Evolutionary conservation across 2,113 vertebrate species (phyloP).

Genomic region (Odocoileus virginianus): DNA sequence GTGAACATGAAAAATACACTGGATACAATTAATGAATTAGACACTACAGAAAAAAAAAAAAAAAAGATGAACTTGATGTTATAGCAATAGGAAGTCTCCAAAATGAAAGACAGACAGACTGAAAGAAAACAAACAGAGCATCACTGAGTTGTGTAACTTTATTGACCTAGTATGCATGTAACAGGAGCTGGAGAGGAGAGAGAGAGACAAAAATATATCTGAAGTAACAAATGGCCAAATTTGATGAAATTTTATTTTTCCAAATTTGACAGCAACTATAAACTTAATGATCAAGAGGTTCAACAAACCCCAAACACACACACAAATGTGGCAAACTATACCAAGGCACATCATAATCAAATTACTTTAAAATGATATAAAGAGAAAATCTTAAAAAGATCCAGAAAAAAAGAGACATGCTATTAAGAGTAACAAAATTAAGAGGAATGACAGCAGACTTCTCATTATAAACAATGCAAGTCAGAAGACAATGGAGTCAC

Average conservation of each 20-base stretch:
- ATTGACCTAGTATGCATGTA: not conserved
- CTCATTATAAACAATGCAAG: not conserved
- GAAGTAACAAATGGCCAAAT: not conserved
- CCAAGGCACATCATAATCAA: not conserved
- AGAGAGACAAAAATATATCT: not conserved
- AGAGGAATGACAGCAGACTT: not conserved
- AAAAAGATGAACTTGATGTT: not conserved
- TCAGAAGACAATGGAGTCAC: not conserved
- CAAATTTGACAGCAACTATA: not conserved
- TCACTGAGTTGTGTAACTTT: not conserved
- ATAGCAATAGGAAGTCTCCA: not conserved
- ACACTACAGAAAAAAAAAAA: not conserved
- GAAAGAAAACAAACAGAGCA: not conserved
- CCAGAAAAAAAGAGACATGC: not conserved
- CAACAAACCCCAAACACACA: not conserved
- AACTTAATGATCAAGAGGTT: not conserved
- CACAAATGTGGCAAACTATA: not conserved
- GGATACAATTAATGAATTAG: not conserved
- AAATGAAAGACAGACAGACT: not conserved
- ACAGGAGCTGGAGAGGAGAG: not conserved
- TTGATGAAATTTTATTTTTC: not conserved
- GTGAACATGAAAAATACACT: not conserved
- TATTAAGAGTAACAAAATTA: not conserved
- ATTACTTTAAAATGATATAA: not conserved
- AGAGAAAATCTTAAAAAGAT: conserved; percentile 13